phyloP scores from a whole-genome alignment of 2,797 vertebrate genomes.

The Brachyalestes nurse region DNA sequence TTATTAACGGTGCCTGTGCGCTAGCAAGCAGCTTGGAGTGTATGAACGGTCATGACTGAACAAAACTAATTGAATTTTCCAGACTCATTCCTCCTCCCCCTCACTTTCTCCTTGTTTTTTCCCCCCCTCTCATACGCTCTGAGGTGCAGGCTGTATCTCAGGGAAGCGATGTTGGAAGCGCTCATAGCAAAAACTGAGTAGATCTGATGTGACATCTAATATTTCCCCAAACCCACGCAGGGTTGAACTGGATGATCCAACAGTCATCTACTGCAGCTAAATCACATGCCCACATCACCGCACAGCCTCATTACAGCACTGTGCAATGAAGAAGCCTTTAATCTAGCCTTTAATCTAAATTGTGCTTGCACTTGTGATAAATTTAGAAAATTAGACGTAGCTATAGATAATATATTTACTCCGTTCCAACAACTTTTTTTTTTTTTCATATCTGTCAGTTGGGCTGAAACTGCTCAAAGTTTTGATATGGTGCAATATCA shows the following conservation, averaged over 20 bases:
- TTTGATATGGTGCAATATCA: neutral
- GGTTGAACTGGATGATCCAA: slow-evolving; percentile 47
- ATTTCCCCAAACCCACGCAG: slow-evolving; percentile 47
- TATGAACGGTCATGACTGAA: slow-evolving; percentile 37
- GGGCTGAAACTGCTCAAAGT: neutral
- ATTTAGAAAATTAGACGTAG: slow-evolving; percentile 2
- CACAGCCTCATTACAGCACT: slow-evolving; percentile 23
- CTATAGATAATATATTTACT: slow-evolving; percentile 9
- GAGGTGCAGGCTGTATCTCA: slow-evolving; percentile 14
- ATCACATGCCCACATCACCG: slow-evolving; percentile 21
- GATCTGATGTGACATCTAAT: slow-evolving; percentile 54
- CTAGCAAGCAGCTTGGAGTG: slow-evolving; percentile 20
- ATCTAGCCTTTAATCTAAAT: neutral
- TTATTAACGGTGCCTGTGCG: slow-evolving; percentile 40
- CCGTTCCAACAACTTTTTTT: no score
- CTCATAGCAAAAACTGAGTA: slow-evolving; percentile 39
- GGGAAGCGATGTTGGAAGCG: slow-evolving; percentile 17
- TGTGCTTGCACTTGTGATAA: neutral
- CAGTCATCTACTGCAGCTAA: slow-evolving; percentile 28
- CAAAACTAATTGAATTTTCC: slow-evolving; percentile 35
- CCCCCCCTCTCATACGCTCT: neutral
- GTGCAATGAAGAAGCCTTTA: slow-evolving; percentile 1
- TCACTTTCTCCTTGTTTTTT: slow-evolving; percentile 8
- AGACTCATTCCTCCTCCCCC: slow-evolving; percentile 43
- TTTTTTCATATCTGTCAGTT: neutral